These are phyloP conservation scores for Hypanus sabinus DNA, from an alignment of 2,113 vertebrate genomes.

Conservation along the genomic window DNA sequence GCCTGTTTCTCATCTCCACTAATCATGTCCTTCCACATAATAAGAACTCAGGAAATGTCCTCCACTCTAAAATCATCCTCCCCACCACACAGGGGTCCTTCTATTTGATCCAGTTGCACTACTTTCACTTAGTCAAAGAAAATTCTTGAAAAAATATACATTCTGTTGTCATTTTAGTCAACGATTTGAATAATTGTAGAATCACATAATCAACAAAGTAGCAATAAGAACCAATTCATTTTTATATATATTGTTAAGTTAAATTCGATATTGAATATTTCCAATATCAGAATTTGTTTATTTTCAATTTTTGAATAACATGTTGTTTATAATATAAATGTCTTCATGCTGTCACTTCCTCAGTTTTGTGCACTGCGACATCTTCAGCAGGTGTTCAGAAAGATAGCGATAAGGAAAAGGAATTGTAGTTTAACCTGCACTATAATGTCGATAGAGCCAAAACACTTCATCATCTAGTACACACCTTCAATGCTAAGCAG, in stretches of 20 bases:
- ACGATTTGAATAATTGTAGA: background rate
- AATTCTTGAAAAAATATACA: too few relatives aligned
- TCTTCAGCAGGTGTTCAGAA: background rate
- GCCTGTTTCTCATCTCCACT: too few relatives aligned
- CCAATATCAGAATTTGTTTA: background rate
- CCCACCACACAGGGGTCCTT: too few relatives aligned
- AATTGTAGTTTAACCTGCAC: background rate
- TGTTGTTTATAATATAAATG: background rate
- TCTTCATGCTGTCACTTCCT: background rate
- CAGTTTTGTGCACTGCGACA: background rate
- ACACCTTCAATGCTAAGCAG: background rate
- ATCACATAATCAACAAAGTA: background rate
- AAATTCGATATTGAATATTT: background rate
- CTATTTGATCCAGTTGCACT: too few relatives aligned
- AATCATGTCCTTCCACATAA: too few relatives aligned
- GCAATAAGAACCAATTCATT: background rate
- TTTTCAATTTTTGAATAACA: background rate
- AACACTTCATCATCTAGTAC: background rate
- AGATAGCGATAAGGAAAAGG: background rate
- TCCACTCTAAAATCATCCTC: too few relatives aligned
- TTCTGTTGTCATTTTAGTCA: background rate
- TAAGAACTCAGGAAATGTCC: too few relatives aligned
- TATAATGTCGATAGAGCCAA: background rate
- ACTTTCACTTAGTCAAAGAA: too few relatives aligned
- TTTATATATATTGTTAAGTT: background rate